A percentile compares a stretch with the other conserved stretches of the same genome.
Evolutionary conservation across 2,888 invertebrate genomes (phyloP).

Genomic region (Patella pellucida): DNA sequence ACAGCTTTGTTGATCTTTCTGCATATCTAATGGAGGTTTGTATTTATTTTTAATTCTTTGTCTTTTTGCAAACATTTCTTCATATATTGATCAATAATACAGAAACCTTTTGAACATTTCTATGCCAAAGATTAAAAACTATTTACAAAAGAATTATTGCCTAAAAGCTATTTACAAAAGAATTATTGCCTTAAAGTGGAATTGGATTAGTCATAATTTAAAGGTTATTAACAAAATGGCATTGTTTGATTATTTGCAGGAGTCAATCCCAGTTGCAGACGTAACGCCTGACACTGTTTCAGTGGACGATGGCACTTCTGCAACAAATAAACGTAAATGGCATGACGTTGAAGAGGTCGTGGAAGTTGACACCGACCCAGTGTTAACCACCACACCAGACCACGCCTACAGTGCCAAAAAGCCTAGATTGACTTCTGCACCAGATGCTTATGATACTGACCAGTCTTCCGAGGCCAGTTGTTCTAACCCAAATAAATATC

Average conservation of each 20-base stretch:
- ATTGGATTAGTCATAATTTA: too few relatives aligned
- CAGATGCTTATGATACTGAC: constrained; percentile 10
- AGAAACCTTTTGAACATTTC: too few relatives aligned
- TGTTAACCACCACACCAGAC: constrained; percentile 34
- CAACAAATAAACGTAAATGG: constrained; percentile 14
- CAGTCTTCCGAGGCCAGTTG: constrained; percentile 21
- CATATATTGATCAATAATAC: too few relatives aligned
- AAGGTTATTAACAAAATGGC: too few relatives aligned
- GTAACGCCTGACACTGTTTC: constrained; percentile 10
- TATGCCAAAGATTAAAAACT: too few relatives aligned
- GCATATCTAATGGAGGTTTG: constrained; percentile 48
- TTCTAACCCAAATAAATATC: constrained; percentile 37
- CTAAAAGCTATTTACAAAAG: too few relatives aligned
- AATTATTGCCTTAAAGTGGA: too few relatives aligned
- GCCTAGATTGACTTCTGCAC: constrained; percentile 24
- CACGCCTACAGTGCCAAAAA: constrained; percentile 51
- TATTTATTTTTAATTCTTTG: constrained; percentile 10
- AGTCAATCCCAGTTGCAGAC: background rate
- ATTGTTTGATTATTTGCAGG: background rate
- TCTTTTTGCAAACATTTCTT: background rate
- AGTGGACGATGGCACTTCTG: constrained; percentile 9
- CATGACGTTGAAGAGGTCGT: constrained; percentile 27
- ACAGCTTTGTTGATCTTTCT: constrained; percentile 59
- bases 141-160: too few relatives aligned
- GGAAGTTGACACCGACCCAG: constrained; percentile 22